phyloP scores from a whole-genome alignment of 1,140 invertebrate genomes.

The Caenorhabditis brenneri region DNA sequence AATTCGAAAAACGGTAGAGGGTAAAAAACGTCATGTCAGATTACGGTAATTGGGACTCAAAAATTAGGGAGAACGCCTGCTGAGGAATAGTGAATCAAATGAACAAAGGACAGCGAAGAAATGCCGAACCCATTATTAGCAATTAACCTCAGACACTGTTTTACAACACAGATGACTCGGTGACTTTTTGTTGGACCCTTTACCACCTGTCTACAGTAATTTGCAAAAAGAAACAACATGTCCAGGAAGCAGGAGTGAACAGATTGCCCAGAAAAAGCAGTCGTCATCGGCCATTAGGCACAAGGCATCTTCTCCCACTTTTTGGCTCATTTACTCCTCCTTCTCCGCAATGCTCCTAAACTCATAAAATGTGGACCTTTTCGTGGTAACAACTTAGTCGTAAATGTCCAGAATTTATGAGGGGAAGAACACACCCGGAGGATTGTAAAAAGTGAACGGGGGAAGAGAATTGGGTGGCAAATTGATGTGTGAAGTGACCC shows the following conservation, averaged over 20 bases:
- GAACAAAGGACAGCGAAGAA: conserved; percentile 30
- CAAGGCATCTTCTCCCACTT: neutral
- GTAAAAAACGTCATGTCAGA: neutral
- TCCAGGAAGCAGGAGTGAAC: neutral
- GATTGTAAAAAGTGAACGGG: conserved; percentile 33
- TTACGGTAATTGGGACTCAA: conserved; percentile 37
- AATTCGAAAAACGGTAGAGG: neutral
- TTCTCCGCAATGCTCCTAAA: neutral
- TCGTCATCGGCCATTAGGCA: neutral
- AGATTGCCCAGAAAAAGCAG: neutral
- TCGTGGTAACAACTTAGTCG: conserved; percentile 41
- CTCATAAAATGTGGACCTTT: conserved; percentile 37
- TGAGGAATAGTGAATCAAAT: conserved; percentile 13
- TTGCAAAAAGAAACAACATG: conserved; percentile 2
- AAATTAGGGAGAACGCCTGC: neutral
- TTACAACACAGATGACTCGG: conserved; percentile 33
- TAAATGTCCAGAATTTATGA: conserved; percentile 39
- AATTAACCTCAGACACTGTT: conserved; percentile 38
- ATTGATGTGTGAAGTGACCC: conserved; percentile 37
- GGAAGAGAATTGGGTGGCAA: conserved; percentile 33
- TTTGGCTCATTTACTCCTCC: conserved; percentile 23
- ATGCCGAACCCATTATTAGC: conserved; percentile 40
- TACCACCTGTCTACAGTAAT: conserved; percentile 24
- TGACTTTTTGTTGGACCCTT: neutral
- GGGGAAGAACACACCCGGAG: conserved; percentile 19